These are phyloP conservation scores for Drosophila prosaltans DNA, from an alignment of 1,140 invertebrate species.

Conservation along the genomic window DNA sequence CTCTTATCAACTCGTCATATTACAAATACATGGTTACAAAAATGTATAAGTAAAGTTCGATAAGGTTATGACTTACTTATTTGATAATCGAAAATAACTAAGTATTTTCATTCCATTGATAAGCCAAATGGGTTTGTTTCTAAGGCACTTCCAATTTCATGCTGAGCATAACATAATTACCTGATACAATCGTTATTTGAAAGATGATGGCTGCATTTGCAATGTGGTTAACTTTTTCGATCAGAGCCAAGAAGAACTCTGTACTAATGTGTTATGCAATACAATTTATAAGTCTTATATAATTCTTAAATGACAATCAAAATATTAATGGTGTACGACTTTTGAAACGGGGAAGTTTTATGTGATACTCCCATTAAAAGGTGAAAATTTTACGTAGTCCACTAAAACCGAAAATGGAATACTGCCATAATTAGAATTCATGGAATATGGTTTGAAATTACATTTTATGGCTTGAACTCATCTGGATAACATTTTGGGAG, in stretches of 20 bases:
- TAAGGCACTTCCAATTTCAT: not conserved
- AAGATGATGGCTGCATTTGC: not conserved
- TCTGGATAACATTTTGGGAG: not conserved
- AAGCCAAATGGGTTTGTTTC: slow-evolving; percentile 2
- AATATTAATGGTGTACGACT: not conserved
- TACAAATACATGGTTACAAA: slow-evolving; percentile 6
- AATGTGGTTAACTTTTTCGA: not conserved
- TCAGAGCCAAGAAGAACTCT: not conserved
- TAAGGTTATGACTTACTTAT: slow-evolving; percentile 7
- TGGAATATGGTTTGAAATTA: not conserved
- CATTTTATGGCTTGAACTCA: not conserved
- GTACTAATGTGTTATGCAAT: not conserved
- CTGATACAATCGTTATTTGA: not conserved
- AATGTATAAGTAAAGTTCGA: slow-evolving; percentile 6
- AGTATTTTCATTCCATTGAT: not conserved
- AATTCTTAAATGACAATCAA: not conserved
- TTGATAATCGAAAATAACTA: slow-evolving; percentile 7
- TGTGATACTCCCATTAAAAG: too few relatives aligned
- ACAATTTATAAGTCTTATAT: not conserved
- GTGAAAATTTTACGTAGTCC: too few relatives aligned
- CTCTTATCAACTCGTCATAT: not conserved
- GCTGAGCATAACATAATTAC: too few relatives aligned
- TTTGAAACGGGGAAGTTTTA: not conserved
- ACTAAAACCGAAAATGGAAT: too few relatives aligned
- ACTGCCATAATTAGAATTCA: too few relatives aligned